Base-by-base conservation (phyloP, 2,888 invertebrate genomes). In the Pristionchus exspectatus region DNA sequence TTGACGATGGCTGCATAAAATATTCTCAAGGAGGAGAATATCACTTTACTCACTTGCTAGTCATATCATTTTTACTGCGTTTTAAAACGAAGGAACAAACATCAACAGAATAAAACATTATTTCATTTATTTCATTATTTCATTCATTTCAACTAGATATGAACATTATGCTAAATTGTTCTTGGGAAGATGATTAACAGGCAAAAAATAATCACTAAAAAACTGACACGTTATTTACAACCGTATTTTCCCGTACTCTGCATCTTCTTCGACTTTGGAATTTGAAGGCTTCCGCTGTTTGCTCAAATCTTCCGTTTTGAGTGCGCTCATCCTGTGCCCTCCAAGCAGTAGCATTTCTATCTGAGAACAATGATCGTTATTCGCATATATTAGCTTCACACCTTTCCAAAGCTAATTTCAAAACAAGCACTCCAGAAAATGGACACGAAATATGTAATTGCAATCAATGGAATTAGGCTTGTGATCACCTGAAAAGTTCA, bases 401-500 rank as follows among this genome's bases (percentile, higher is more conserved):
- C 87, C 87, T 69, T 87, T 66, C 87, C 87, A 16, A 87, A 69
- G 27, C 66, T 69, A 30, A 87, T 87, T 30, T 87, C 87, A n/a
- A 87, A 87, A n/a, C 38, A 54, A 10, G 87, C 38, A 44, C 87
- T 87, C 87, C 87, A 69, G 69, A 87, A 87, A 21, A 87, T 69
- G 2, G 66, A 87, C 0, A 38, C 38, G 14, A 87, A 69, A 33
- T 54, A 87, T 7, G 33, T 54, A 2, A 87, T 18, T 7, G 50
- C 69, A 4, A 87, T 30, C 1, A 38, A 2, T 7, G 66, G 50
- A 69, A 87, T 69, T 4, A 69, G 4, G 5, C 87, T 66, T 21
- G 44, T 30, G 27, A 69, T 69, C 9, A 69, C n/a, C 87, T 87
- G 69, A 87, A 86, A 27, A 27, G 1, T 24, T 12, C n/a, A 30